These are phyloP conservation scores for Trichopoda pennipes DNA, from an alignment of 2,888 invertebrate genomes.

Conservation along the genomic window DNA sequence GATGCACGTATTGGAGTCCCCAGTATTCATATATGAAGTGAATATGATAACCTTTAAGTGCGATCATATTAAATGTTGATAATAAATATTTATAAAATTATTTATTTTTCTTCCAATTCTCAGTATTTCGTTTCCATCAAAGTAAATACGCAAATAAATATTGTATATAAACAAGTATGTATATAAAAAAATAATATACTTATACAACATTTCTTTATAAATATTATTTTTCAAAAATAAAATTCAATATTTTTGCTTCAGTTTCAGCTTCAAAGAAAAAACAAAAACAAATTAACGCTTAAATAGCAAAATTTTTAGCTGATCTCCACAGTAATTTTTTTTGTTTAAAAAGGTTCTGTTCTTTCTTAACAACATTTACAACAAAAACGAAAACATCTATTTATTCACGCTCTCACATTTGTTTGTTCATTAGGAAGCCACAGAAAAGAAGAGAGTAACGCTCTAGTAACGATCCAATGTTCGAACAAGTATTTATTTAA, in stretches of 20 bases:
- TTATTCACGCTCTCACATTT: background rate
- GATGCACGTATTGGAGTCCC: background rate
- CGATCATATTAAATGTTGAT: conserved; percentile 58
- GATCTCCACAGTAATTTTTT: conserved; percentile 54
- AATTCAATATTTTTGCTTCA: conserved; percentile 10
- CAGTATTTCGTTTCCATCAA: conserved; percentile 5
- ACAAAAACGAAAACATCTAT: conserved; percentile 1
- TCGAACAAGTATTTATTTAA: too few relatives aligned
- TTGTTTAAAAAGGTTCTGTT: conserved; percentile 32
- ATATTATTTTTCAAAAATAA: conserved; percentile 28
- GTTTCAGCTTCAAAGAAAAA: too few relatives aligned
- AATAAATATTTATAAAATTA: conserved; percentile 43
- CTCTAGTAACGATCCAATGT: too few relatives aligned
- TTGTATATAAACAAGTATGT: background rate
- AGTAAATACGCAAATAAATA: background rate
- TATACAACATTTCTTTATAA: background rate
- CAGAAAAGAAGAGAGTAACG: too few relatives aligned
- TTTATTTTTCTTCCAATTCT: conserved; percentile 45
- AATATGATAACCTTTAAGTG: conserved; percentile 63
- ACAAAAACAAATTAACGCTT: conserved; percentile 35
- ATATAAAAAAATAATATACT: background rate
- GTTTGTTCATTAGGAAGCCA: too few relatives aligned
- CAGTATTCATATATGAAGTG: background rate
- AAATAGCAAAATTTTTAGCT: conserved; percentile 54
- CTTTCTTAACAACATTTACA: conserved; percentile 18